Conservation (phyloP, 2,113 vertebrate species). For the Cyprinodon variegatus region DNA sequence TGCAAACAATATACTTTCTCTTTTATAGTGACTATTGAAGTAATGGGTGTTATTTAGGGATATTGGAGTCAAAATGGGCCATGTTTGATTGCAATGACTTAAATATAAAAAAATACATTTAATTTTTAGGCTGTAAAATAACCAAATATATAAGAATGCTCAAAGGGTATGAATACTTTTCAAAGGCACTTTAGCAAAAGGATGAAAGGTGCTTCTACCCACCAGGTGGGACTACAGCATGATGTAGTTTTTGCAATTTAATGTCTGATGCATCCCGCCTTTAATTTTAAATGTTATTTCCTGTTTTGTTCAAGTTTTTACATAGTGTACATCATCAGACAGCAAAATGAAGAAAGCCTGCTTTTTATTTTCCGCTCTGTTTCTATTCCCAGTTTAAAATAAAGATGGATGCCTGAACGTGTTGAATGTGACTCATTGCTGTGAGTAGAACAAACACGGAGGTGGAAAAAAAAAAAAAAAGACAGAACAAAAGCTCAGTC, state of each 20-base stretch:
- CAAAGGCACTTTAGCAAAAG: neutral
- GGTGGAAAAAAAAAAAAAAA: neutral
- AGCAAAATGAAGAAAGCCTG: conserved; percentile 8
- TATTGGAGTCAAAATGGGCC: neutral
- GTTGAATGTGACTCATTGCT: conserved; percentile 41
- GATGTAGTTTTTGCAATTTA: conserved; percentile 15
- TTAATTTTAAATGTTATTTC: conserved; percentile 40
- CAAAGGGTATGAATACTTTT: neutral
- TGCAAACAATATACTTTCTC: neutral
- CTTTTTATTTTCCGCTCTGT: conserved; percentile 54
- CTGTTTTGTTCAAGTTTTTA: conserved; percentile 27
- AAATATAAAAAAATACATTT: too few relatives aligned
- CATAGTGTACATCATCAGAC: conserved; percentile 1
- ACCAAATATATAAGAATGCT: neutral
- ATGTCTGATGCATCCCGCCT: conserved; percentile 23
- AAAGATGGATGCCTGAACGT: conserved; percentile 55
- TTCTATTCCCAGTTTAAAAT: conserved; percentile 64
- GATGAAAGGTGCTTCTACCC: conserved; percentile 31
- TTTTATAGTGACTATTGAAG: neutral
- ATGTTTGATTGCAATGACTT: neutral
- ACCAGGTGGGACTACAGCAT: conserved; percentile 30
- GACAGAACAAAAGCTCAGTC: conserved; percentile 44
- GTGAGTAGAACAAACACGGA: conserved; percentile 11
- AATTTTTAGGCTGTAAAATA: neutral
- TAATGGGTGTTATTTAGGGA: neutral